Percentiles rank a stretch among this genome's conserved stretches.
phyloP scores from a whole-genome alignment of 2,113 vertebrate species.

The Gambusia affinis region DNA sequence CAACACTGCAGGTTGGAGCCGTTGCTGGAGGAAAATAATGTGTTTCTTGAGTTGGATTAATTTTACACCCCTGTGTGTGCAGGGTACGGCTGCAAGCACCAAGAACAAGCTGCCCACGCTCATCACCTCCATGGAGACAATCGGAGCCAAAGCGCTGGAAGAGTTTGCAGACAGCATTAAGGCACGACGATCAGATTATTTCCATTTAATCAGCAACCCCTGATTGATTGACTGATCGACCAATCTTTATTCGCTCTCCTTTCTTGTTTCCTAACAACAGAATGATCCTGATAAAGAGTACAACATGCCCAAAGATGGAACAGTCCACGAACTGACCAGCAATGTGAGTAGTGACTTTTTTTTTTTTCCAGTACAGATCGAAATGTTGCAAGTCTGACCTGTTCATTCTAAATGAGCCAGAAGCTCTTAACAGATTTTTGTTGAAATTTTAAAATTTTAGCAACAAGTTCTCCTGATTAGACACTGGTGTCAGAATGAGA shows the following conservation, averaged over 20 bases:
- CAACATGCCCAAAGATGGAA: constrained; percentile 99
- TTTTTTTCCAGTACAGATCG: not conserved
- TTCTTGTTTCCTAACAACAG: constrained; percentile 63
- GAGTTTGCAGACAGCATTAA: constrained; percentile 99
- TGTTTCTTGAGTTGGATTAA: fast-evolving
- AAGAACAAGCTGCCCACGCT: constrained; percentile 98
- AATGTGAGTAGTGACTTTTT: constrained; percentile 81
- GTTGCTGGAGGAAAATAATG: not conserved
- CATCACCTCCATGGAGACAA: constrained; percentile 97
- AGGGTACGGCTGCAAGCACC: constrained; percentile 97
- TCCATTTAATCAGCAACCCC: fast-evolving
- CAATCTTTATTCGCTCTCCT: not conserved
- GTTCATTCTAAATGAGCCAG: not conserved
- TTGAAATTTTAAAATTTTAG: not conserved
- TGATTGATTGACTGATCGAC: not conserved
- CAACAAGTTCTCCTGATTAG: not conserved
- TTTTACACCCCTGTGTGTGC: not conserved
- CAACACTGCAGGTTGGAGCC: constrained; percentile 88
- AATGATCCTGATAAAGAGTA: constrained; percentile 98
- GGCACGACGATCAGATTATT: constrained; percentile 67
- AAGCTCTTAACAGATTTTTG: not conserved
- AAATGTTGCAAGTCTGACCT: not conserved
- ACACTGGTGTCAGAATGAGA: not conserved
- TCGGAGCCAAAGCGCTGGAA: constrained; percentile 94
- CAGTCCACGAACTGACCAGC: constrained; percentile 96